These are phyloP conservation scores for Elymnias hypermnestra DNA, from an alignment of 1,140 invertebrate species.

Conservation along the genomic window DNA sequence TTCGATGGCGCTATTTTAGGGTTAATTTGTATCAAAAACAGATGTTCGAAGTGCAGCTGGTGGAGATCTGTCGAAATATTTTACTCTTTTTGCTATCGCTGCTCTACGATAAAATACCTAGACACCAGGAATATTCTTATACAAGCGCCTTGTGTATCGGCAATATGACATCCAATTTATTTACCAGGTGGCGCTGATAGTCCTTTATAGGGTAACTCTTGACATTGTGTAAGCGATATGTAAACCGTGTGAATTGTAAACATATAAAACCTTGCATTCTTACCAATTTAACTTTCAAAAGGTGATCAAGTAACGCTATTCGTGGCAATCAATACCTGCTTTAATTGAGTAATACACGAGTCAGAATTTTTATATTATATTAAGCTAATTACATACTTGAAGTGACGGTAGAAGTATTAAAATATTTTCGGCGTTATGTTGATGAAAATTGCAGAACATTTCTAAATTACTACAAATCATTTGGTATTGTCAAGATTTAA, in stretches of 20 bases:
- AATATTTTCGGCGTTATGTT: neutral
- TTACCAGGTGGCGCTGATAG: slow-evolving; percentile 27
- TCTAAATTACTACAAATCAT: too few relatives aligned
- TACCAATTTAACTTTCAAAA: slow-evolving; percentile 19
- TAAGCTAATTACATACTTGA: neutral
- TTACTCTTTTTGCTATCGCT: slow-evolving; percentile 29
- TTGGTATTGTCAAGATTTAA: too few relatives aligned
- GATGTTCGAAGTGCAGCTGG: slow-evolving; percentile 29
- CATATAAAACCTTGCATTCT: slow-evolving; percentile 26
- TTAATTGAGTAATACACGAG: slow-evolving; percentile 13
- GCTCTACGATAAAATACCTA: slow-evolving; percentile 26
- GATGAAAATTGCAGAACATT: too few relatives aligned
- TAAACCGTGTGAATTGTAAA: slow-evolving; percentile 17
- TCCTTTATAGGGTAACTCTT: slow-evolving; percentile 29
- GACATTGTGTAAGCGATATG: slow-evolving; percentile 29
- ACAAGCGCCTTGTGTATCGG: slow-evolving; percentile 22
- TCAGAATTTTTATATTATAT: neutral
- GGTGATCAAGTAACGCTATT: slow-evolving; percentile 22
- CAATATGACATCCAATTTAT: slow-evolving; percentile 29
- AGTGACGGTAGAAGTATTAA: too few relatives aligned
- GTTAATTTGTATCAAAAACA: slow-evolving; percentile 23
- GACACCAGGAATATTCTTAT: slow-evolving; percentile 20
- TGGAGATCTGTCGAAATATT: slow-evolving; percentile 29
- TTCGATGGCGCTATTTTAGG: slow-evolving; percentile 7
- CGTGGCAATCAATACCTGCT: slow-evolving; percentile 19